Evolutionary conservation across 64 coral and sea anemone genomes (phyloP).

Genomic region (Platygyra sinensis): DNA sequence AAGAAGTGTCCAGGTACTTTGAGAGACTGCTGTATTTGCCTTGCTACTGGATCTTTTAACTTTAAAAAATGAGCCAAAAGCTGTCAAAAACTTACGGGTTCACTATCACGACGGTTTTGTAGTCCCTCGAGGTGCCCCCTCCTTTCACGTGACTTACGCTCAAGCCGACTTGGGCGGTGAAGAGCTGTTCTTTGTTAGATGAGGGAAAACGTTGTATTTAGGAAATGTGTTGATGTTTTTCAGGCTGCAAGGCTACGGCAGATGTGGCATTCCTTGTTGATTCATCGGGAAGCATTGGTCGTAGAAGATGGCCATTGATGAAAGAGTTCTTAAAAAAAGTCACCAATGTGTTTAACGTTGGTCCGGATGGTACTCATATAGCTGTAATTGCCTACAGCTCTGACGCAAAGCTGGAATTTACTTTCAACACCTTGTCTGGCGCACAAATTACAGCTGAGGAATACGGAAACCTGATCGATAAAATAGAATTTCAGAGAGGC

Average conservation of each 20-base stretch:
- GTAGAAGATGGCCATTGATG: conserved; percentile 23
- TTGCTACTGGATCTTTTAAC: too few species aligned
- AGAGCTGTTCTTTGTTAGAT: too few species aligned
- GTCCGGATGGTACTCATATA: conserved; percentile 35
- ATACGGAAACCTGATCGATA: background rate
- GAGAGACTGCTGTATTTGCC: too few species aligned
- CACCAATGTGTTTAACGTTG: conserved; percentile 14
- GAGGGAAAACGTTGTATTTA: too few species aligned
- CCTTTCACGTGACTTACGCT: too few species aligned
- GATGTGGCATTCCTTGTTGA: conserved; percentile 60
- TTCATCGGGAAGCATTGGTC: conserved; percentile 62
- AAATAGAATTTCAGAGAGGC: conserved; percentile 59
- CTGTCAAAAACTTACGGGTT: too few species aligned
- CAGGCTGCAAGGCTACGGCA: conserved; percentile 22
- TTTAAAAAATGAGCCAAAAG: too few species aligned
- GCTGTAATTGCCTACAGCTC: conserved; percentile 51
- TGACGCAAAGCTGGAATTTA: conserved; percentile 12
- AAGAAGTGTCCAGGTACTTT: too few species aligned
- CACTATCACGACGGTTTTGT: too few species aligned
- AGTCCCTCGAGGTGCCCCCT: too few species aligned
- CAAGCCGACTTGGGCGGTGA: too few species aligned
- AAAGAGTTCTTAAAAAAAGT: conserved; percentile 38
- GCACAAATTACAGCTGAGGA: background rate
- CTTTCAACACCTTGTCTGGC: conserved; percentile 21
- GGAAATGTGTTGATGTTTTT: background rate